Evolutionary conservation across 2,113 vertebrate genomes (phyloP).

Genomic region (Brachionichthys hirsutus): DNA sequence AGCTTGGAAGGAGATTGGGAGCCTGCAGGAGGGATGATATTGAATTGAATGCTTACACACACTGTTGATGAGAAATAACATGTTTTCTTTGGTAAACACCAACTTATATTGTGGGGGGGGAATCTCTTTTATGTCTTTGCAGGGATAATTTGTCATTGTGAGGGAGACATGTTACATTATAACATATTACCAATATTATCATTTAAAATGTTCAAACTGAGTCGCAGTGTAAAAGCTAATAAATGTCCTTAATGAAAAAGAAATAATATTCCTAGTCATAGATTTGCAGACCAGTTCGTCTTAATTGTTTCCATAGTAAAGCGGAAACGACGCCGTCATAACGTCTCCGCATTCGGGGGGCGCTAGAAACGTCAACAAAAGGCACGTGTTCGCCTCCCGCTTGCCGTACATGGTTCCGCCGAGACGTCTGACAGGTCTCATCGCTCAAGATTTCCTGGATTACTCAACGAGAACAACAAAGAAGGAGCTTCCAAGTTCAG

Average conservation of each 20-base stretch:
- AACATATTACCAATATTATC: neutral
- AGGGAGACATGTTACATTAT: conserved; percentile 1
- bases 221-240: too few species aligned
- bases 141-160: neutral
- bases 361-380: conserved; percentile 51
- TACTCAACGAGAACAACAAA: neutral
- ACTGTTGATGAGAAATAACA: conserved; percentile 46
- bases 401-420: conserved; percentile 69
- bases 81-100: conserved; percentile 59
- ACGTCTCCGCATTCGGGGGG: neutral
- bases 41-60: conserved; percentile 40
- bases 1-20: conserved; percentile 58
- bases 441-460: conserved; percentile 53
- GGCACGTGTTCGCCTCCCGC: conserved; percentile 56
- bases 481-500: neutral
- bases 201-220: neutral
- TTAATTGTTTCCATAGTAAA: too few species aligned
- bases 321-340: too few species aligned
- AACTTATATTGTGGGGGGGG: conserved; percentile 39
- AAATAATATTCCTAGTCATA: too few species aligned
- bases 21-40: conserved; percentile 60
- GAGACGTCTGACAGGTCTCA: conserved; percentile 47
- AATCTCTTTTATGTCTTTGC: conserved; percentile 42
- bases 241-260: too few species aligned
- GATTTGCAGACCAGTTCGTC: too few species aligned